Base-by-base conservation (phyloP, 2,113 vertebrate genomes). In the Istiophorus platypterus region DNA sequence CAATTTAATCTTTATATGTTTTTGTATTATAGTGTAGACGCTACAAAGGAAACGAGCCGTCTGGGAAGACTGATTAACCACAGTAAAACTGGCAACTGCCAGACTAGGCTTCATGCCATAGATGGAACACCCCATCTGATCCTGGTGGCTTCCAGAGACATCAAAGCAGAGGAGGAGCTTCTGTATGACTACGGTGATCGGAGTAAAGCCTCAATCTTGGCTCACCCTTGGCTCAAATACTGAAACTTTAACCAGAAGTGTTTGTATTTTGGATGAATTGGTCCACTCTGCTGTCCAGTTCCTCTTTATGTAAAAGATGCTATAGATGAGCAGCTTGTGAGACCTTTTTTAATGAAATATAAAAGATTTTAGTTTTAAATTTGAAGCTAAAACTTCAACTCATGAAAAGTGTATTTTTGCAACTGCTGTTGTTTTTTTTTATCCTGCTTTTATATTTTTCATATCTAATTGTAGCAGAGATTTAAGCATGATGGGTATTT, bases 121-220 rank as follows among this genome's bases (percentile, higher is more conserved):
- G 93, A 95, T 0, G 97, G 96, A 9, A 92, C 92, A 51, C 98
- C 98, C 79, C 98, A 99, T 90, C 96, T 99, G 87, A 98, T 99
- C 85, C 86, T 99, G 76, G 95, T 99, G 18, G 97, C 98, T 7
- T 96, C 97, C 72, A 96, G 94, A 47, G 96, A 99, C 95, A 97
- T 99, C 62, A 47, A 89, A 52, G 93, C 92, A 0, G 97, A 95
- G 13, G 98, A 99, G 89, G 98, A 99, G 93, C 95, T 99, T 10
- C 94, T 99, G 34, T 99, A 99, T 0, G 98, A 99, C 90, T 99
- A 99, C 0, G 98, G 98, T 0, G 98, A 99, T 89, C 95, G 97
- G 31, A 99, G 98, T 91, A 96, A 95, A 92, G 95, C 95, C 22
- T 97, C 98, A 41, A 91, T 98, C 63, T 95, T 93, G 51, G 98